phyloP scores from a whole-genome alignment of 30 jellyfish, hydroid and myxozoan genomes.

The Cassiopea xamachana region DNA sequence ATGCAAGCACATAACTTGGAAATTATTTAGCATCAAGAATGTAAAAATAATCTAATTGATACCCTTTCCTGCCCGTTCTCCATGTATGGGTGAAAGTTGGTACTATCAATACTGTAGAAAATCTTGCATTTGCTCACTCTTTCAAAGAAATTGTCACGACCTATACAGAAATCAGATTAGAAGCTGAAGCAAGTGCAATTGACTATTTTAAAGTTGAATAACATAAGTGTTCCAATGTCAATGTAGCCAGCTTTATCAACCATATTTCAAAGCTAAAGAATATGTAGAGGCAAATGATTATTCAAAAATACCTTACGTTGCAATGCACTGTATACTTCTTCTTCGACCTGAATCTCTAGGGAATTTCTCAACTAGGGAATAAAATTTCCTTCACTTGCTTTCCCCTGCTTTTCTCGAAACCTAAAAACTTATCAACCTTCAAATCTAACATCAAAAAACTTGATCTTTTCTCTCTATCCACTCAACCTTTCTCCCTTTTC shows the following conservation, averaged over 20 bases:
- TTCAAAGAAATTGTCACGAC: constrained; percentile 85
- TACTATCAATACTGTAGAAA: constrained; percentile 83
- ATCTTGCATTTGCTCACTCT: constrained; percentile 74
- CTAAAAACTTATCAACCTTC: too few species aligned
- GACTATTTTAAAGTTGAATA: too few species aligned
- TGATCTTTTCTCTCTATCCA: too few species aligned
- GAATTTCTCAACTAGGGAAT: too few species aligned
- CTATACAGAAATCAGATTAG: constrained; percentile 3
- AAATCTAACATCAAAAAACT: too few species aligned
- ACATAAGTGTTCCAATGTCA: too few species aligned
- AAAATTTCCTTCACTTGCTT: too few species aligned
- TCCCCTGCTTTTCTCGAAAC: too few species aligned
- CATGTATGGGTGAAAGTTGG: constrained; percentile 60
- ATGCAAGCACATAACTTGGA: not conserved
- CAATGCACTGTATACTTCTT: constrained; percentile 76
- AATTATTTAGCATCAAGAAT: too few species aligned
- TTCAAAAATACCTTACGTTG: constrained; percentile 84
- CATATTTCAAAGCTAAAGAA: not conserved
- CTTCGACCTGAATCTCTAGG: constrained; percentile 78
- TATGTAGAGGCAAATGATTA: not conserved
- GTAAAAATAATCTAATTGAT: too few species aligned
- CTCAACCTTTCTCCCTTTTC: too few species aligned
- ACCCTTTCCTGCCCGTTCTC: constrained; percentile 57
- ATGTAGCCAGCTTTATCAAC: too few species aligned
- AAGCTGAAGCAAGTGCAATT: not conserved